Evolutionary conservation across 2,113 vertebrate species (phyloP).

Genomic region (Speoplatyrhinus poulsoni): DNA sequence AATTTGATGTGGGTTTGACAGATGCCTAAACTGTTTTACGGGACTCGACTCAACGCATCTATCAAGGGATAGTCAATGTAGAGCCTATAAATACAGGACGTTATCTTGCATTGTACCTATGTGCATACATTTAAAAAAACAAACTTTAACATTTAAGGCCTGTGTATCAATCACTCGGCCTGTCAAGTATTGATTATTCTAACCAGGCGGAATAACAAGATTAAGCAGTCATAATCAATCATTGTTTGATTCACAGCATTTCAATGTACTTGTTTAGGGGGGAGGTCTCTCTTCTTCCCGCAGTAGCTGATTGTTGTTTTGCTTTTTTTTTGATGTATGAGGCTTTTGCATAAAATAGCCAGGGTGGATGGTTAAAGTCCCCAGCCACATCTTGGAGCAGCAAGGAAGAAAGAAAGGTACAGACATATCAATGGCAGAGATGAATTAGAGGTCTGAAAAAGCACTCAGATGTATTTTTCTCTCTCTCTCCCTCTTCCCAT

Average conservation of each 20-base stretch:
- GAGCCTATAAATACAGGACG: slow-evolving; percentile 39
- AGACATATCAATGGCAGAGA: slow-evolving; percentile 76
- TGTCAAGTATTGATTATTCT: slow-evolving; percentile 51
- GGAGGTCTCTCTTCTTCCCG: neutral
- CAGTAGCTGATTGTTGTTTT: neutral
- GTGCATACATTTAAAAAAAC: slow-evolving; percentile 14
- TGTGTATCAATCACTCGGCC: slow-evolving; percentile 52
- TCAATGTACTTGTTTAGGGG: neutral
- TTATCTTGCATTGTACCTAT: slow-evolving; percentile 60
- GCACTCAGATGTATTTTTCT: slow-evolving; percentile 53
- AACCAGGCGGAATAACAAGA: slow-evolving; percentile 45
- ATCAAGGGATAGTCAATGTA: slow-evolving; percentile 44
- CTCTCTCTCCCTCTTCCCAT: slow-evolving; percentile 38
- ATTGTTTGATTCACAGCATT: neutral
- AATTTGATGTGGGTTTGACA: slow-evolving; percentile 57
- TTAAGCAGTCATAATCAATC: slow-evolving; percentile 49
- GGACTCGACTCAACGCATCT: slow-evolving; percentile 54
- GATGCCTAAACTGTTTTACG: slow-evolving; percentile 51
- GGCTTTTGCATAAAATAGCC: slow-evolving; percentile 19
- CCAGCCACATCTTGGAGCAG: slow-evolving; percentile 50
- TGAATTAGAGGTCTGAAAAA: slow-evolving; percentile 78
- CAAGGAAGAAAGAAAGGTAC: slow-evolving; percentile 52
- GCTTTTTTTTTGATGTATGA: slow-evolving; percentile 9
- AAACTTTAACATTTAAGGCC: slow-evolving; percentile 22
- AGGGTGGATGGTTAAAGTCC: slow-evolving; percentile 47